Conservation (phyloP, 2,888 invertebrate genomes). For the Sphinx pinastri region DNA sequence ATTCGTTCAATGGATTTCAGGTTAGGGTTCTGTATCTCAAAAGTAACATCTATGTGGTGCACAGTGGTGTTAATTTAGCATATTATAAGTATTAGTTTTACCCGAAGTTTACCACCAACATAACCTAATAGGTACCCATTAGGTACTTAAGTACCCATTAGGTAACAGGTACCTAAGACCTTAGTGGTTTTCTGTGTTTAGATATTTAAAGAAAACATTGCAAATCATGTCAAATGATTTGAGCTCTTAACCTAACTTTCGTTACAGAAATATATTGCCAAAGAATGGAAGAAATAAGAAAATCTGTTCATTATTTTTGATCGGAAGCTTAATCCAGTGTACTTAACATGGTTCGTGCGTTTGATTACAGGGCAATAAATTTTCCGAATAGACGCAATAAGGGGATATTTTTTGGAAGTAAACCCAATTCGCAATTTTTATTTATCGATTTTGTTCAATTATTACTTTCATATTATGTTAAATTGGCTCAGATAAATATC, state of each 20-base stretch:
- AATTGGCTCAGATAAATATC: no score
- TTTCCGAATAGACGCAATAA: neutral
- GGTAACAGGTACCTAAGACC: no score
- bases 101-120: no score
- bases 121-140: no score
- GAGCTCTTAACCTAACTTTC: neutral
- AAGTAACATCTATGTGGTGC: no score
- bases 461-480: neutral
- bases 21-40: no score
- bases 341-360: neutral
- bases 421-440: neutral
- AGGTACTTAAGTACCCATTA: no score
- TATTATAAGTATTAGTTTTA: no score
- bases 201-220: no score
- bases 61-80: no score
- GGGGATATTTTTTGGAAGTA: neutral
- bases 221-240: neutral
- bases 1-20: no score
- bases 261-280: neutral
- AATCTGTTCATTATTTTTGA: conserved; percentile 7
- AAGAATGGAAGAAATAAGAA: neutral
- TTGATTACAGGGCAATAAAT: conserved; percentile 20
- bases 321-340: neutral
- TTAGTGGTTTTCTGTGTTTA: no score
- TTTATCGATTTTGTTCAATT: neutral